Evolutionary conservation across 2,888 invertebrate species (phyloP), one percentile per base, ranked within the genome.

Genomic region (Aradus depressus): DNA sequence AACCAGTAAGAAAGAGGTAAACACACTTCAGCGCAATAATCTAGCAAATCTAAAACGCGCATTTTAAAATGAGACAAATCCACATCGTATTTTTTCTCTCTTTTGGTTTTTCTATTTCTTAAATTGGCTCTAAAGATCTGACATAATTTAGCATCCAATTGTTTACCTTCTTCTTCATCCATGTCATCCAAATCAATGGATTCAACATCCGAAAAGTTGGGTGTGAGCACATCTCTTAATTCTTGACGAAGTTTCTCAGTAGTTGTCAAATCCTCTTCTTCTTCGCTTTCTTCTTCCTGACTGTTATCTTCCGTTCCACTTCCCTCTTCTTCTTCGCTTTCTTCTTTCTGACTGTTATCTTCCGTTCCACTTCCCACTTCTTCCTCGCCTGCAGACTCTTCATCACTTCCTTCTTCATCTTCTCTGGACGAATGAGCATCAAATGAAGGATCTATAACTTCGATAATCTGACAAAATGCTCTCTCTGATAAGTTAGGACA

Each of bases 1-100:
- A 47, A 23, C 47, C 47, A 47, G 26, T 25, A 47, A 23, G 47
- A 47, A 16, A 47, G 38, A 16, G 47, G 47, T 19, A 47, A n/a
- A n/a, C n/a, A 12, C 3, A 47, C 47, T 38, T 47, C 47, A 14
- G 47, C 38, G 12, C 47, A 47, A 4, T 38, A 38, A 38, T 47
- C 47, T 37, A 47, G 16, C 3, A 47, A 37, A 37, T 47, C 47
- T 5, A 47, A 38, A 8, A 47, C 38, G 19, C 47, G 37, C 26
- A 32, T 47, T 47, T 38, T 34, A 38, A 47, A 47, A 23, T 47
- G 47, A 8, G 47, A 16, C n/a, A 47, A 22, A 5, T 47, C 37
- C n/a, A 25, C 38, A 25, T 42, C 25, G 14, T 37, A 47, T 22
- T 47, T 47, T 4, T 23, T 26, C 19, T 38, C 25, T 25, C 28